A percentile compares a stretch with the other conserved stretches of the same genome.
Conservation (phyloP, 2,113 vertebrate genomes). For the Australoheros scitulus region DNA sequence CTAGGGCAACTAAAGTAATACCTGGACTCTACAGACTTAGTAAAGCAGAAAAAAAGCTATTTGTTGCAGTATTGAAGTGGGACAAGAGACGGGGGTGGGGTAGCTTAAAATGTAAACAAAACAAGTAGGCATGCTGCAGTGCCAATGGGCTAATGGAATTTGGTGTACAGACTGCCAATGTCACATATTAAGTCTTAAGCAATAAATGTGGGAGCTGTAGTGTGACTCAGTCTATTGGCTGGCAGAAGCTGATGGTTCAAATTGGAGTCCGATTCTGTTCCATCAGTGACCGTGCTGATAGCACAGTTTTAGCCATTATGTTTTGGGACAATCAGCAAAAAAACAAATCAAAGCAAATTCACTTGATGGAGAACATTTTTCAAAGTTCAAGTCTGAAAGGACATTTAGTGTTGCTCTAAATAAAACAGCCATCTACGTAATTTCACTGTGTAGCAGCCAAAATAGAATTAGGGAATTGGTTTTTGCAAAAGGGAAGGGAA, state of each 20-base stretch:
- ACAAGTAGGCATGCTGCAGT: conserved; percentile 1
- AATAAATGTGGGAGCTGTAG: conserved; percentile 25
- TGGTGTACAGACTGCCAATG: conserved; percentile 41
- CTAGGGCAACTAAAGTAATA: background rate
- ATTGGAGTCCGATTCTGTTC: conserved; percentile 8
- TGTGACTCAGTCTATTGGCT: conserved; percentile 21
- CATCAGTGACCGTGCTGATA: conserved; percentile 40
- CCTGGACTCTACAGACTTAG: conserved; percentile 14
- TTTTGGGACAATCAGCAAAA: conserved; percentile 31
- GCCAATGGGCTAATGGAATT: conserved; percentile 44
- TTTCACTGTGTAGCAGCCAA: conserved; percentile 8
- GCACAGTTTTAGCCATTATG: conserved; percentile 28
- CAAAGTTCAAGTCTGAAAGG: conserved; percentile 23
- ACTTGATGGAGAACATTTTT: conserved; percentile 10
- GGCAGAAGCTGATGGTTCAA: conserved; percentile 8
- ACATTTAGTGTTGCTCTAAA: conserved; percentile 25
- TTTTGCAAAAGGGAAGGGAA: conserved; percentile 20
- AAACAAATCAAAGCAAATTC: conserved; percentile 29
- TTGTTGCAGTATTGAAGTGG: background rate
- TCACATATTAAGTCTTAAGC: conserved; percentile 35
- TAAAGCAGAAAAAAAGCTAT: conserved; percentile 24
- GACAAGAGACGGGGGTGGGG: background rate
- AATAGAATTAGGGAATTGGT: conserved; percentile 51
- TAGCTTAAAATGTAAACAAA: conserved; percentile 23
- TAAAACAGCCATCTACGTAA: conserved; percentile 25